Base-by-base conservation (phyloP, 1,140 invertebrate genomes). In the Sitophilus oryzae region DNA sequence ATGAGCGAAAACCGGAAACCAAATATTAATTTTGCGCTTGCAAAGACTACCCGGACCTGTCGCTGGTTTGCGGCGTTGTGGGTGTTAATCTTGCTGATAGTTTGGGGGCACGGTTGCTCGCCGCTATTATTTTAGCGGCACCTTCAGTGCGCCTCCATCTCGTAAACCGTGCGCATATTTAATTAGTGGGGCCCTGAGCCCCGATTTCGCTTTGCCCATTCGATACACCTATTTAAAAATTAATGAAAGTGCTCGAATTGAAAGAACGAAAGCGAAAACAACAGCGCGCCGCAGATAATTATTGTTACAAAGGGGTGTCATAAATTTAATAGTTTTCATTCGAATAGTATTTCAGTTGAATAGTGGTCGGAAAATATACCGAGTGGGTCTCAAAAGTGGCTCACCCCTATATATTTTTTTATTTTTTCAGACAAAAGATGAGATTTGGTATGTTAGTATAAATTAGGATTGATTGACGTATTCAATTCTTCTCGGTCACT, bases 91-190 rank as follows among this genome's bases (percentile, higher is more conserved):
- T 54, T 20, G 11, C 16, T 14, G 34, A 54, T 47, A 54, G 52
- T 54, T 41, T 25, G 52, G 36, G 44, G 52, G 52, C 52, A 54
- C 37, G 23, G 46, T 54, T 52, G n/a, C n/a, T 14, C 14, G 37
- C 52, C 19, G 52, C 52, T 54, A 54, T 54, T 54, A 54, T 54
- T 47, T 54, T 54, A 54, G 52, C 52, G 52, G 52, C 52, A 54
- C 37, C 52, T 47, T 54, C 52, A 54, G 52, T 54, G 38, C 35
- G 25, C 44, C 43, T 34, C 21, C 30, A 25, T 34, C 15, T 30
- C 52, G 45, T 54, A 54, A 54, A 54, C 42, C 52, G 47, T n/a
- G n/a, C 52, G 35, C 36, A 52, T 51, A 52, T 40, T 23, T 21
- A 52, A 25, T 45, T 21, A 46, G 23, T 19, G 16, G 15, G n/a